A percentile compares a stretch with the other conserved stretches of the same genome.
These are phyloP conservation scores for Eilema depressum DNA, from an alignment of 2,888 invertebrate genomes.

Conservation along the genomic window DNA sequence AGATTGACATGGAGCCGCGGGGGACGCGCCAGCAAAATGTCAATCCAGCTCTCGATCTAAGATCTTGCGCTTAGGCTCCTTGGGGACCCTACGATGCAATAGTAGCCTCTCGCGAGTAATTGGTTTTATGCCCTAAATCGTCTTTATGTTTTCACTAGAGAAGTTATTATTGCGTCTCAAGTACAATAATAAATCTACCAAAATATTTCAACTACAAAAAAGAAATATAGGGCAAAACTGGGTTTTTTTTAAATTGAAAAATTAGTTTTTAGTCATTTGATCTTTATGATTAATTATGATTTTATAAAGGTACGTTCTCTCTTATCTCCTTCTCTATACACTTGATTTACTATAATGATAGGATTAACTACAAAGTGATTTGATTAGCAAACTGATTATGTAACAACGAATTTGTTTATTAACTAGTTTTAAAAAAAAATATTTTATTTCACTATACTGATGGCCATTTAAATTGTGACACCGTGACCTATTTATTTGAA, in stretches of 20 bases:
- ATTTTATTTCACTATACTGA: conserved; percentile 4
- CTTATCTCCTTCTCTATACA: too few species aligned
- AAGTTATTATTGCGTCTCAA: not conserved
- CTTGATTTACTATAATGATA: too few species aligned
- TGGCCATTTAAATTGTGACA: conserved; percentile 7
- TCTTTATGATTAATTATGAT: not conserved
- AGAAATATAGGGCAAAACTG: not conserved
- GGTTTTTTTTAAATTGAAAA: too few species aligned
- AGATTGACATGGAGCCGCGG: conserved; percentile 74
- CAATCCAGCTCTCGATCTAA: conserved; percentile 79
- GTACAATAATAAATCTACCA: not conserved
- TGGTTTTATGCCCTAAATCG: conserved; percentile 29
- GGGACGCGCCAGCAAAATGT: conserved; percentile 74
- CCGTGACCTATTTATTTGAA: conserved; percentile 21
- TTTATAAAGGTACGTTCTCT: too few species aligned
- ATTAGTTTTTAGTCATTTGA: too few species aligned
- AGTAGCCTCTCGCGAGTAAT: conserved; percentile 45
- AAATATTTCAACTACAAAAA: too few species aligned
- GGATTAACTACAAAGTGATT: not conserved
- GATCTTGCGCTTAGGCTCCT: conserved; percentile 64
- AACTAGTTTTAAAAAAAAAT: not conserved
- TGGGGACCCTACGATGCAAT: conserved; percentile 59
- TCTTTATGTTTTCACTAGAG: not conserved
- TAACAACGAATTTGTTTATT: not conserved
- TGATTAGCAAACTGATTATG: not conserved